phyloP scores from a whole-genome alignment of 92 coral and sea anemone species.

The Paragorgia papillata region DNA sequence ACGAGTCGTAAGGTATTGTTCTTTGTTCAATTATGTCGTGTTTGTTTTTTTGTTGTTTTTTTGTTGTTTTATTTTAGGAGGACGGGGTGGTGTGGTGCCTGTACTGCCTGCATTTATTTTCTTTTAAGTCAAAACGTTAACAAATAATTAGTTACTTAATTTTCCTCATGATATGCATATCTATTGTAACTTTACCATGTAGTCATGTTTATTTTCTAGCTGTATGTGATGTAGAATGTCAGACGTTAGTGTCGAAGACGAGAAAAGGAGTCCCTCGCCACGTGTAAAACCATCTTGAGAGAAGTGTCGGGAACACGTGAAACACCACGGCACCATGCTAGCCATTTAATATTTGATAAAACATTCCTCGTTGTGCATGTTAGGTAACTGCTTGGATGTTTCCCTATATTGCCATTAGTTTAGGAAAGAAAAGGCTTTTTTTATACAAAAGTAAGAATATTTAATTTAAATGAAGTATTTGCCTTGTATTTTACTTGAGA shows the following conservation, averaged over 20 bases:
- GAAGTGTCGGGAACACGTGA: too few species aligned
- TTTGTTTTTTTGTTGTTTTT: too few species aligned
- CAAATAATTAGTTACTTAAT: too few species aligned
- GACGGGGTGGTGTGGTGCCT: too few species aligned
- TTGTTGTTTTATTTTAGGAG: too few species aligned
- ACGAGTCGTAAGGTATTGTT: constrained; percentile 19
- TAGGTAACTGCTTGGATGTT: neutral
- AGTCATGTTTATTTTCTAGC: neutral
- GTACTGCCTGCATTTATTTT: too few species aligned
- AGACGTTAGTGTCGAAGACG: neutral
- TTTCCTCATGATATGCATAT: too few species aligned
- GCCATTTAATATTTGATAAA: too few species aligned
- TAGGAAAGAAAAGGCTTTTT: constrained; percentile 3
- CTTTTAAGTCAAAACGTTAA: too few species aligned
- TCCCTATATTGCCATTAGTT: neutral
- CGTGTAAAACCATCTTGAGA: neutral
- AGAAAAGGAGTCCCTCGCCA: neutral
- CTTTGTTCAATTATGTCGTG: too few species aligned
- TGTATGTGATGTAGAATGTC: neutral
- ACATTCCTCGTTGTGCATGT: neutral
- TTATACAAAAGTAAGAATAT: constrained; percentile 21
- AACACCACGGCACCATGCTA: neutral
- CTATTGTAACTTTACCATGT: too few species aligned
- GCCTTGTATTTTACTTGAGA: constrained; percentile 35
- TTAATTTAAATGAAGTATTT: constrained; percentile 35